These are phyloP conservation scores for Neria commutata DNA, from an alignment of 2,888 invertebrate species.

Conservation along the genomic window DNA sequence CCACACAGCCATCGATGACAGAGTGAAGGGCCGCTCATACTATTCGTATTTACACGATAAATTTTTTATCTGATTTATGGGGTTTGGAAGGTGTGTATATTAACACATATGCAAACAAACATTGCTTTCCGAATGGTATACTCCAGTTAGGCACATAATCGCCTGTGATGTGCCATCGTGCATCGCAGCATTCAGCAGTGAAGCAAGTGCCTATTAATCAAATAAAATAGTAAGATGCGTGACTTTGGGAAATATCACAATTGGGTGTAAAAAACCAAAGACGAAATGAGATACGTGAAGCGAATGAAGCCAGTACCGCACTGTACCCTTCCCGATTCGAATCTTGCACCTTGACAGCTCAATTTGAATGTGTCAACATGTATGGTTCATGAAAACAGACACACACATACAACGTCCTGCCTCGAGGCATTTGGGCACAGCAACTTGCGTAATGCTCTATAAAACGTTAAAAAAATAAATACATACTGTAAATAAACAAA, in stretches of 20 bases:
- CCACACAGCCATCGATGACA: no score
- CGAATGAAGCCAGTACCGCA: conserved; percentile 13
- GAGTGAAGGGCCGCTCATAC: not conserved
- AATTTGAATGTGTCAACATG: no score
- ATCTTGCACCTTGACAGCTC: conserved; percentile 21
- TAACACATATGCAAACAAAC: no score
- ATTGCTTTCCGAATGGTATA: conserved; percentile 21
- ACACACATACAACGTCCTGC: no score
- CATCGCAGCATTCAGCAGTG: not conserved
- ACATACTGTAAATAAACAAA: no score
- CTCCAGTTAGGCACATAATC: conserved; percentile 19
- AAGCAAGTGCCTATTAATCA: not conserved
- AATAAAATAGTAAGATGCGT: conserved; percentile 19
- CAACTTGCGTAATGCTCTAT: no score
- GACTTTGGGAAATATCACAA: conserved; percentile 29
- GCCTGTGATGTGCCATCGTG: conserved; percentile 1
- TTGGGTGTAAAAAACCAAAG: conserved; percentile 31
- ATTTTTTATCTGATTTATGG: not conserved
- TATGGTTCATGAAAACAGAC: no score
- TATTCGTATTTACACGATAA: not conserved
- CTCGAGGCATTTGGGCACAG: no score
- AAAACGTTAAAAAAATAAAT: no score
- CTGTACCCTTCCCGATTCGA: conserved; percentile 4
- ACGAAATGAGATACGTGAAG: conserved; percentile 15
- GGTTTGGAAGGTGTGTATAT: conserved; percentile 26